Conservation (phyloP, 2,888 invertebrate species). For the Litoditis marina region DNA sequence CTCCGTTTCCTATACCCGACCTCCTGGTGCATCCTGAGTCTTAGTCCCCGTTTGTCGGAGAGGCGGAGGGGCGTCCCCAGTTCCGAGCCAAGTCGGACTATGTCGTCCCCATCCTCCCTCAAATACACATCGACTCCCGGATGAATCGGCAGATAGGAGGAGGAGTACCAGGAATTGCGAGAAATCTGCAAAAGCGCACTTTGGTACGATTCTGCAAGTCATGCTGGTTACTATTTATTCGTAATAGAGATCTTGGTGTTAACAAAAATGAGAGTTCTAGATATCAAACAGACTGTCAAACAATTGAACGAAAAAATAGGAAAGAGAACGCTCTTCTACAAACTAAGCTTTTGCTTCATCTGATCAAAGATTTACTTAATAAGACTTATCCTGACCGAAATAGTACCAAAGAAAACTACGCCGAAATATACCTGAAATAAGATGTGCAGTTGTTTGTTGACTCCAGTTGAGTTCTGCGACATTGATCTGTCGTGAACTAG, state of each 20-base stretch:
- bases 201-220: no score
- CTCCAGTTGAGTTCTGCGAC: constrained; percentile 32
- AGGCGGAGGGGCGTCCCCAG: constrained; percentile 38
- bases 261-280: no score
- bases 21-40: constrained; percentile 38
- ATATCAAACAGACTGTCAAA: no score
- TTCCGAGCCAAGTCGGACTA: constrained; percentile 32
- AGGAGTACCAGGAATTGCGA: constrained; percentile 44
- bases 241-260: no score
- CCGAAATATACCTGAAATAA: constrained; percentile 29
- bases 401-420: not conserved
- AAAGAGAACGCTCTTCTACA: no score
- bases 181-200: constrained; percentile 28
- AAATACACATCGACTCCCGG: constrained; percentile 44
- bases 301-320: no score
- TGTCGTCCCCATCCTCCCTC: constrained; percentile 22
- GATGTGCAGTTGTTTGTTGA: constrained; percentile 32
- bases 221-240: no score
- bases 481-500: constrained; percentile 30
- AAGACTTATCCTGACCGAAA: no score
- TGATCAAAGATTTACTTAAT: no score
- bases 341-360: no score
- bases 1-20: constrained; percentile 19
- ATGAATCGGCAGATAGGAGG: constrained; percentile 26
- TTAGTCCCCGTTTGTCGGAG: constrained; percentile 39